Base-by-base conservation (phyloP, 2,888 invertebrate species). In the Limnephilus auricula region DNA sequence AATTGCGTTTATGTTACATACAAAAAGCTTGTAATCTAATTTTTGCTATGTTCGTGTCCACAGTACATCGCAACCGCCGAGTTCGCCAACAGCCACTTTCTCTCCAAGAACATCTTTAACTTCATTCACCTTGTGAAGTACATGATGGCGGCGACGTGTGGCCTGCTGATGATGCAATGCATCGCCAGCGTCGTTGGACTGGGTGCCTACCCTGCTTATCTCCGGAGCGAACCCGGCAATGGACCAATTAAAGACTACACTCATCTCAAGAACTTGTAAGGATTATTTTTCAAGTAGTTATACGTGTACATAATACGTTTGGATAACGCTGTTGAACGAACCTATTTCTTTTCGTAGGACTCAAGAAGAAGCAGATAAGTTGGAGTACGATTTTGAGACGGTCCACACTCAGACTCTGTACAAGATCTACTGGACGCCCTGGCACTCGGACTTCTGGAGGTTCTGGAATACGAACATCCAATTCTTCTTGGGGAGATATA, bases 391-490 rank as follows among this genome's bases (percentile, higher is more conserved):
- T 94, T 98, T 97, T 94, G 97, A 97, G 91, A 97, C 98, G 0
- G 96, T 98, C 88, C 96, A 97, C 90, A 98, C 98, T 94, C 96
- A 98, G 90, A 96, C 98, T 93, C 97, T 97, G 2, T 96, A 96
- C 94, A 96, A 96, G 83, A 96, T 98, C 79, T 98, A 99, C 94
- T 96, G 97, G 93, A 97, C 97, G 92, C 96, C 97, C 50, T 97
- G 97, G 12, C 97, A 98, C 93, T 96, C 98, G 79, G 97, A 97
- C 92, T 97, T 97, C 6, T 97, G 99, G 96, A 97, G 97, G 93
- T 96, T 97, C 92, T 99, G 99, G 99, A 99, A 99, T 94, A 97
- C 97, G 94, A 97, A 97, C 85, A 97, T 98, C 0, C 99, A 99
- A 94, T 98, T 97, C 94, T 99, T 98, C 98, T 95, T 99, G 94